phyloP scores from a whole-genome alignment of 2,113 vertebrate genomes.

The Cyphomyrus discorhynchus region DNA sequence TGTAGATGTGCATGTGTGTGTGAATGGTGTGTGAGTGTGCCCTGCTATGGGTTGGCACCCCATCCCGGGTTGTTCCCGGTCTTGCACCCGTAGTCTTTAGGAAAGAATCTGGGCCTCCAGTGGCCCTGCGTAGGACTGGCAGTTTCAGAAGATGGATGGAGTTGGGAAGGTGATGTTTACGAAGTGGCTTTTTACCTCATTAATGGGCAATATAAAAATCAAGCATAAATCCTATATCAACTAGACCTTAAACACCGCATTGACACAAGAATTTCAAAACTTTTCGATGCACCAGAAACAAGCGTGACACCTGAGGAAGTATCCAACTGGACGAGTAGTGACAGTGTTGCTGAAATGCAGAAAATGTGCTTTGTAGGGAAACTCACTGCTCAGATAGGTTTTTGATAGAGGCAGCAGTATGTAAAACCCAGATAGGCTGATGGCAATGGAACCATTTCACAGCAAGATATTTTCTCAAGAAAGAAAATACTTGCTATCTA shows the following conservation, averaged over 20 bases:
- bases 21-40: too few relatives aligned
- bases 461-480: neutral
- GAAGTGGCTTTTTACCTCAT: neutral
- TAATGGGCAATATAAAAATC: neutral
- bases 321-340: neutral
- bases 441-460: neutral
- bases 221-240: neutral
- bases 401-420: neutral
- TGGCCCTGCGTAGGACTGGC: too few relatives aligned
- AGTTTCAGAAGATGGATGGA: too few relatives aligned
- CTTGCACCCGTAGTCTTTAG: too few relatives aligned
- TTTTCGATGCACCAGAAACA: neutral
- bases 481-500: neutral
- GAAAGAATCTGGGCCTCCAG: too few relatives aligned
- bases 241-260: neutral
- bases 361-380: neutral
- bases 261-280: neutral
- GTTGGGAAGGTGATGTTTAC: neutral
- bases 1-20: too few relatives aligned
- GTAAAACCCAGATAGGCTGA: neutral
- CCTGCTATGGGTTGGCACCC: too few relatives aligned
- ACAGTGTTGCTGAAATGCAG: neutral
- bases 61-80: too few relatives aligned
- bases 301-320: neutral
- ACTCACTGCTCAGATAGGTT: neutral